These are phyloP conservation scores for Tretioscincus oriximinensis DNA, from an alignment of 2,113 vertebrate species.

Conservation along the genomic window DNA sequence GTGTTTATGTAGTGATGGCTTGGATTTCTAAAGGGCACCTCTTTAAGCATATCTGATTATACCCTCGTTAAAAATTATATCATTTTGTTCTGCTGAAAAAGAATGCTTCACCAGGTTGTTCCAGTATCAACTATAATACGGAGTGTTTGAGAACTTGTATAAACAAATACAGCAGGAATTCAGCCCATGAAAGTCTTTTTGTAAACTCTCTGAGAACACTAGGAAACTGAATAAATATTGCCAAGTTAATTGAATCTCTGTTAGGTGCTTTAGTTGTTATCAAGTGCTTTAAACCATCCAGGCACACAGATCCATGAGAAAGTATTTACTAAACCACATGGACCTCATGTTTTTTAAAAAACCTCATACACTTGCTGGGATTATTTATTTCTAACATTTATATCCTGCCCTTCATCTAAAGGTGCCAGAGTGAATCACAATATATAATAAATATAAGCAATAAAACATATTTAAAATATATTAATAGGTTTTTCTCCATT, in stretches of 20 bases:
- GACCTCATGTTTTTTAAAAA: conserved; percentile 40
- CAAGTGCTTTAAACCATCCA: conserved; percentile 63
- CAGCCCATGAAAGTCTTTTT: neutral
- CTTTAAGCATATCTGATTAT: no score
- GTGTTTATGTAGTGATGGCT: no score
- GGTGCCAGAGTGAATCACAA: no score
- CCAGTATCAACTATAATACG: no score
- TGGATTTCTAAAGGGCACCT: no score
- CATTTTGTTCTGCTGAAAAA: neutral
- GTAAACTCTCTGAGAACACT: conserved; percentile 24
- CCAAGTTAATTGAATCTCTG: conserved; percentile 66
- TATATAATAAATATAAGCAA: no score
- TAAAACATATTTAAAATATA: neutral
- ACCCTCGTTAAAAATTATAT: neutral
- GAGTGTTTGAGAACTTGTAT: neutral
- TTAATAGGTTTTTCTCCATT: conserved; percentile 23
- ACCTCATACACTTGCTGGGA: conserved; percentile 28
- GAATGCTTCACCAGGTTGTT: neutral
- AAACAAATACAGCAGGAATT: neutral
- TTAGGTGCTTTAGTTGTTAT: conserved; percentile 60
- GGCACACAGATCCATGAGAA: conserved; percentile 51
- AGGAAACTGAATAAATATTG: conserved; percentile 54
- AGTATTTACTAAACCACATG: conserved; percentile 61
- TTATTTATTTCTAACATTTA: neutral
- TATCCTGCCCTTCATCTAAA: no score